phyloP scores from a whole-genome alignment of 2,888 invertebrate genomes.

The Schizotus pectinicornis region DNA sequence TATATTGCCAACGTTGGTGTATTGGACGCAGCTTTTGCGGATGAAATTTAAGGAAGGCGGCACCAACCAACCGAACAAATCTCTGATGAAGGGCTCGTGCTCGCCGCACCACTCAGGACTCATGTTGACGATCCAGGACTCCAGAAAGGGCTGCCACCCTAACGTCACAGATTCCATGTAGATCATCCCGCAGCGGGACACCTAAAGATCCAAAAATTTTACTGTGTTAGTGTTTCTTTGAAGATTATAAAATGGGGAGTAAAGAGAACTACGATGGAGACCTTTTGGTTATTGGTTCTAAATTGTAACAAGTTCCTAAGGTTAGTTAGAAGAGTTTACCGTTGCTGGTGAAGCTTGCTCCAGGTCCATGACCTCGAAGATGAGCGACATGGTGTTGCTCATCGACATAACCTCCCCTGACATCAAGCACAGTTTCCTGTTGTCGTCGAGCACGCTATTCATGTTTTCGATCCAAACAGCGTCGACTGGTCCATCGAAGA shows the following conservation, averaged over 20 bases:
- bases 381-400: constrained; percentile 81
- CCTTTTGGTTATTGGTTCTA: too few species aligned
- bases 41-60: constrained; percentile 78
- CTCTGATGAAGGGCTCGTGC: constrained; percentile 65
- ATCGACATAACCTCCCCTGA: constrained; percentile 89
- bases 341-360: constrained; percentile 86
- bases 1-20: constrained; percentile 73
- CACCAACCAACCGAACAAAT: constrained; percentile 78
- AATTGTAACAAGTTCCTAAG: too few species aligned
- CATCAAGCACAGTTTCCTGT: constrained; percentile 82
- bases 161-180: constrained; percentile 85
- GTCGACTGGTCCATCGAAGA: constrained; percentile 91
- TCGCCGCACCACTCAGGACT: constrained; percentile 73
- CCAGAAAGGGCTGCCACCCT: constrained; percentile 82
- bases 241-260: too few species aligned
- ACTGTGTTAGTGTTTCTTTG: too few species aligned
- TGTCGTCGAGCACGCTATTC: constrained; percentile 69
- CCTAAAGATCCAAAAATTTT: too few species aligned
- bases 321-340: constrained; percentile 61
- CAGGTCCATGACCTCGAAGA: constrained; percentile 88
- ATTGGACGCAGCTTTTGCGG: constrained; percentile 70
- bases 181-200: constrained; percentile 87
- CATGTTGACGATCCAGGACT: constrained; percentile 77
- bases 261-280: too few species aligned
- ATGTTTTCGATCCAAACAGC: constrained; percentile 92